Evolutionary conservation across 2,113 vertebrate genomes (phyloP).

Genomic region (Panurus biarmicus): DNA sequence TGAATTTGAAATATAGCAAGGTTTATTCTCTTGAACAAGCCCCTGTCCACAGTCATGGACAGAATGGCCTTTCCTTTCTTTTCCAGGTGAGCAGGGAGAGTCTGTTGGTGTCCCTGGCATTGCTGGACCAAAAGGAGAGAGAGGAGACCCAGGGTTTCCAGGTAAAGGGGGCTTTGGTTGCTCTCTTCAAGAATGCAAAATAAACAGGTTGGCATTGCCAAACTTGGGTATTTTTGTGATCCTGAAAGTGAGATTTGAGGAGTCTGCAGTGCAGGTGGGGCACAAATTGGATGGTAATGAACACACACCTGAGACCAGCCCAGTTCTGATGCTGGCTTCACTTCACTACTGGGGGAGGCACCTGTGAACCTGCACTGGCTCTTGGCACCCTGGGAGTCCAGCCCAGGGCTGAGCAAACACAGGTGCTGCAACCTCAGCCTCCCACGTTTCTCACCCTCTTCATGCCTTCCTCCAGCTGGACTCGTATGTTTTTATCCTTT

Average conservation of each 20-base stretch:
- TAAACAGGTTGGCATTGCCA: background rate
- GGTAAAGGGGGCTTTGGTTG: slow-evolving; percentile 64
- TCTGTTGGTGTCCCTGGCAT: slow-evolving; percentile 63
- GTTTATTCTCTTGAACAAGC: background rate
- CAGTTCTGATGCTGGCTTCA: background rate
- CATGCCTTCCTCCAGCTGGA: background rate
- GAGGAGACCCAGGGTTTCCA: slow-evolving; percentile 75
- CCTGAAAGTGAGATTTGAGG: background rate
- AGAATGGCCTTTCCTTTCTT: background rate
- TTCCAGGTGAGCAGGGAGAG: slow-evolving; percentile 80
- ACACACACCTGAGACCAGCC: background rate
- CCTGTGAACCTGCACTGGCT: background rate
- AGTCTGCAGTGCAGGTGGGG: background rate
- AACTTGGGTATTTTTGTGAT: background rate
- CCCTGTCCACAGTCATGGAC: background rate
- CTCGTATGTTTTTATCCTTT: background rate
- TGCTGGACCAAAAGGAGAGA: slow-evolving; percentile 78
- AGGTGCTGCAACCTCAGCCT: background rate
- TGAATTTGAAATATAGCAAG: background rate
- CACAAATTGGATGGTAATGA: background rate
- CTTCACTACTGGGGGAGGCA: background rate
- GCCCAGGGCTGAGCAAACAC: background rate
- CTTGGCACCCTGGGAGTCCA: background rate
- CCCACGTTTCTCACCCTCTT: background rate
- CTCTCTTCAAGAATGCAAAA: background rate